phyloP scores from a whole-genome alignment of 1,140 invertebrate genomes.

The Apis mellifera region DNA sequence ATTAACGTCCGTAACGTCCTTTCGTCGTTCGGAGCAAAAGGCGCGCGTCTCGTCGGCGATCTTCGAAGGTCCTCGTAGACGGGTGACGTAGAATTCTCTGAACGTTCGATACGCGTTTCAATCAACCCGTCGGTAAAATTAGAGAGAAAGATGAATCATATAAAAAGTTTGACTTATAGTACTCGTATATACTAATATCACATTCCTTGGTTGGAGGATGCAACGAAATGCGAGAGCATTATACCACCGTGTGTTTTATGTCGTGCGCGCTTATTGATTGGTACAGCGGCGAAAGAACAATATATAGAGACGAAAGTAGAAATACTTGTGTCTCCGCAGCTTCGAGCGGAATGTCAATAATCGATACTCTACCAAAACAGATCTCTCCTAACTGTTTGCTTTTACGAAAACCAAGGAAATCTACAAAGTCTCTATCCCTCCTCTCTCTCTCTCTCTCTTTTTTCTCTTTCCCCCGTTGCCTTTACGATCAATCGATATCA shows the following conservation, averaged over 20 bases:
- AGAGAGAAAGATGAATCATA: constrained; percentile 16
- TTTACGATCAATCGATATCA: constrained; percentile 42
- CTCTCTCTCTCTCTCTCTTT: background rate
- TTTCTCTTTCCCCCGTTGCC: background rate
- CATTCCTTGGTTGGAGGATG: background rate
- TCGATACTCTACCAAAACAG: constrained; percentile 44
- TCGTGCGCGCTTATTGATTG: constrained; percentile 57
- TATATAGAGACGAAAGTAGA: constrained; percentile 43
- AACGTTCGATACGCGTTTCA: constrained; percentile 4
- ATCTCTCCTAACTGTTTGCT: constrained; percentile 24
- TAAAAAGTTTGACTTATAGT: background rate
- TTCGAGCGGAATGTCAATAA: constrained; percentile 42
- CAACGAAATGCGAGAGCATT: constrained; percentile 36
- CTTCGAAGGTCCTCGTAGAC: constrained; percentile 3
- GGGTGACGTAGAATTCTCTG: constrained; percentile 24
- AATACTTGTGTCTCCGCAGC: constrained; percentile 23
- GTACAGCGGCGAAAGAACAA: constrained; percentile 55
- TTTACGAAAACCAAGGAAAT: constrained; percentile 40
- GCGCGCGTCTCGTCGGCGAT: too few relatives aligned
- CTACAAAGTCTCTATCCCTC: background rate
- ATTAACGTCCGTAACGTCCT: constrained; percentile 10
- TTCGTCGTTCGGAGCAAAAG: background rate
- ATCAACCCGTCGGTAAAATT: constrained; percentile 4
- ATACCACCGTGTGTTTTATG: constrained; percentile 51
- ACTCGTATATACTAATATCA: background rate